Evolutionary conservation across 2,113 vertebrate species (phyloP).

Genomic region (Marcusenius ussheri): DNA sequence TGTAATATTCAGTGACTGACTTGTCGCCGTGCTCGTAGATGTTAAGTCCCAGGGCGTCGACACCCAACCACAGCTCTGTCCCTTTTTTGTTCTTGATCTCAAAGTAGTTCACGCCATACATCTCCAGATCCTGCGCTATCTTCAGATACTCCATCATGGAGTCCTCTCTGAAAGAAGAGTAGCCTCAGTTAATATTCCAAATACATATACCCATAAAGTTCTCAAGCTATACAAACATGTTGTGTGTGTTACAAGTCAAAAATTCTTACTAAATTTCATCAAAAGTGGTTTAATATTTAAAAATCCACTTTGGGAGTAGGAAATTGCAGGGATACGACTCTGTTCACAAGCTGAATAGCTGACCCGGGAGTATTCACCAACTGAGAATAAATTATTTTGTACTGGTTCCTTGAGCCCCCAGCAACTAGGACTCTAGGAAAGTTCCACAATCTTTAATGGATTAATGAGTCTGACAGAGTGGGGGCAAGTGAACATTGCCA

Average conservation of each 20-base stretch:
- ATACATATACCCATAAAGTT: not conserved
- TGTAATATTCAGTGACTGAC: conserved; percentile 60
- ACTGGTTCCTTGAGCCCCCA: not conserved
- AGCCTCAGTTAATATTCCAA: not conserved
- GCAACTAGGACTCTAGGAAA: not conserved
- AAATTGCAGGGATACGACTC: not conserved
- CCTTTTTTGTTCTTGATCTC: conserved; percentile 99
- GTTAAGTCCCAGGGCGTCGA: conserved; percentile 92
- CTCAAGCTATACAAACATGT: not conserved
- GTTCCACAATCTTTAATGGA: not conserved
- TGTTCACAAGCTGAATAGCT: not conserved
- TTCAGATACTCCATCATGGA: conserved; percentile 98
- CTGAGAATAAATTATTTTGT: not conserved
- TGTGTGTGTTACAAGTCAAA: not conserved
- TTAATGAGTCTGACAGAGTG: not conserved
- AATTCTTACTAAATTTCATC: not conserved
- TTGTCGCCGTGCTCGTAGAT: conserved; percentile 96
- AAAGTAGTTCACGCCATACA: conserved; percentile 98
- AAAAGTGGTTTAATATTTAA: not conserved
- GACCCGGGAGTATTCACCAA: not conserved
- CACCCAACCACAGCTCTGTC: conserved; percentile 92
- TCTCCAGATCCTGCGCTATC: conserved; percentile 94
- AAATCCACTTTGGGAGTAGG: not conserved
- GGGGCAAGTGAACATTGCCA: not conserved
- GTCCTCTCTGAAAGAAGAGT: conserved; percentile 71